Base-by-base conservation (phyloP, 2,888 invertebrate species). In the Cremastobaeus sp. region DNA sequence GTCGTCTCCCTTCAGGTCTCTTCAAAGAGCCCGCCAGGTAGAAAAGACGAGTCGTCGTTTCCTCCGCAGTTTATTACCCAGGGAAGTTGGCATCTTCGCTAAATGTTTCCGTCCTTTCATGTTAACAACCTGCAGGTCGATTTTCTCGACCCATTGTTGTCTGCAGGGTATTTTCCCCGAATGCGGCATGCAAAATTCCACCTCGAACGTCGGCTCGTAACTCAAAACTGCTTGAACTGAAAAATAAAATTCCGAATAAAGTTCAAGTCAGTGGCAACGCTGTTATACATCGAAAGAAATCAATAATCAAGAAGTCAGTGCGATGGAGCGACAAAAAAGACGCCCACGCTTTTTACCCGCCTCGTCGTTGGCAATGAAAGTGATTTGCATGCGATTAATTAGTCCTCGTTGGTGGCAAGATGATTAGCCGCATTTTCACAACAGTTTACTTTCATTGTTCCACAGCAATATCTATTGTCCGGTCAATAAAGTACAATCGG, bases 401-500 rank as follows among this genome's bases (percentile, higher is more conserved):
- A 54, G 6, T 43, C 28, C 14, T 20, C 8, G 8, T 11, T 18
- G 9, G 34, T 39, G 50, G 20, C 12, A 32, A 25, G 15, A 43
- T 57, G 65, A 71, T 71, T 70, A 55, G 37, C 12, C 37, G 37
- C 45, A 39, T 64, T 72, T 65, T 59, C 57, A 64, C 64, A 45
- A 50, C 18, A 43, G 54, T 45, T 71, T 30, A 47, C 59, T 65
- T 72, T 72, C 52, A 65, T 65, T 59, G 54, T 65, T 65, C 32
- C 59, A 6, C 35, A 50, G 57, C 57, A 43, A 72, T 60, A 65
- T 52, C 71, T 32, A 65, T 72, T 72, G 65, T 66, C 60, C 48
- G 18, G 65, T 50, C 60, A 60, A 66, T 72, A 65, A 65, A 72
- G 21, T 66, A 60, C 39, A 66, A 72, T 66, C 15, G 60, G 65